These are phyloP conservation scores for Merodon equestris DNA, from an alignment of 2,888 invertebrate genomes.

Conservation along the genomic window DNA sequence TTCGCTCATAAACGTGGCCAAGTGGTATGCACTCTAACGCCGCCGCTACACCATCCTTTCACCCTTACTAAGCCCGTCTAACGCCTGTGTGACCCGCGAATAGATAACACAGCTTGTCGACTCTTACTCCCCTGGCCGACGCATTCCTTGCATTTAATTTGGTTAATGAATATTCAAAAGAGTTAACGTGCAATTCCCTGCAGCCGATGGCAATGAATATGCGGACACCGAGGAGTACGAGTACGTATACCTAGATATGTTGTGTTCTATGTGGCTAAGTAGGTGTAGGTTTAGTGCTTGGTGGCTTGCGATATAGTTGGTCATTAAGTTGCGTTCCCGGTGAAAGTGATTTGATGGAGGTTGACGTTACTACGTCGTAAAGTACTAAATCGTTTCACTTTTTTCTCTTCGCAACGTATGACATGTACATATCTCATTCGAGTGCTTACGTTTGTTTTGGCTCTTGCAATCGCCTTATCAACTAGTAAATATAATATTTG, in stretches of 20 bases:
- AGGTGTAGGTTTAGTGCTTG: not conserved
- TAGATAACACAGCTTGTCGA: constrained; percentile 27
- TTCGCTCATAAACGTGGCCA: constrained; percentile 49
- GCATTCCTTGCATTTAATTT: constrained; percentile 54
- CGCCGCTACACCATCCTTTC: constrained; percentile 17
- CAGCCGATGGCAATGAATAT: constrained; percentile 26
- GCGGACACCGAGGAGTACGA: constrained; percentile 16
- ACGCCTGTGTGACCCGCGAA: constrained; percentile 23
- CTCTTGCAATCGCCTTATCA: too few relatives aligned
- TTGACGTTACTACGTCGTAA: not conserved
- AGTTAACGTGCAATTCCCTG: constrained; percentile 39
- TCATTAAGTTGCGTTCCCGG: constrained; percentile 37
- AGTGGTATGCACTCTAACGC: constrained; percentile 52
- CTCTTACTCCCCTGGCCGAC: constrained; percentile 13
- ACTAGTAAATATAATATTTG: too few relatives aligned
- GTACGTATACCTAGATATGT: not conserved
- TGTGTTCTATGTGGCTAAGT: too few relatives aligned
- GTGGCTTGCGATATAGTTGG: constrained; percentile 32
- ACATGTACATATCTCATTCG: too few relatives aligned
- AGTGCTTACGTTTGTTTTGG: too few relatives aligned
- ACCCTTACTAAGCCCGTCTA: constrained; percentile 7
- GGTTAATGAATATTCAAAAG: constrained; percentile 55
- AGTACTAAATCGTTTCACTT: too few relatives aligned
- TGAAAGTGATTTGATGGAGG: constrained; percentile 33
- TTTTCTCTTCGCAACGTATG: too few relatives aligned